A percentile compares a stretch with the other conserved stretches of the same genome.
These are phyloP conservation scores for Cyrtodaria siliqua DNA, from an alignment of 2,888 invertebrate genomes.

Conservation along the genomic window DNA sequence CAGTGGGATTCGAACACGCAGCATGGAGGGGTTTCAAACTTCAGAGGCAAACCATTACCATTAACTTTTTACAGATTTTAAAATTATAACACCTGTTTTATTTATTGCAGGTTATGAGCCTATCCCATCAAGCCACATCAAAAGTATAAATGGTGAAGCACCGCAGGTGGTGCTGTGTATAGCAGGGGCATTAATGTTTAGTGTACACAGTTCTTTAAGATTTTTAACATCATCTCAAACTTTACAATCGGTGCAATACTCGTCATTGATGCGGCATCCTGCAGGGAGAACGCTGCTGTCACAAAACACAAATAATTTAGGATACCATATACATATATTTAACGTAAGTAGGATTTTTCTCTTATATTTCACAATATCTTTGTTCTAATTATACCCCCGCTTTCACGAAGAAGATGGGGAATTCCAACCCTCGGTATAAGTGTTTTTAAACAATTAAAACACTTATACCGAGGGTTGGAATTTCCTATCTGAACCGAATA, in stretches of 20 bases:
- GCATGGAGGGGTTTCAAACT: too few relatives aligned
- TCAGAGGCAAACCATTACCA: too few relatives aligned
- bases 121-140: slow-evolving; percentile 20
- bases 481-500: too few relatives aligned
- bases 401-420: too few relatives aligned
- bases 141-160: slow-evolving; percentile 14
- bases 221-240: background rate
- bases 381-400: too few relatives aligned
- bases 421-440: too few relatives aligned
- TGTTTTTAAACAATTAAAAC: too few relatives aligned
- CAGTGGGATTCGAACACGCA: too few relatives aligned
- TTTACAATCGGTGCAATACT: slow-evolving; percentile 4
- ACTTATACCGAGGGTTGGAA: too few relatives aligned
- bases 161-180: slow-evolving; percentile 69
- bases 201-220: slow-evolving; percentile 42
- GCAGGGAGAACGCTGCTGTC: slow-evolving; percentile 67
- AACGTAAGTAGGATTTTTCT: slow-evolving; percentile 70
- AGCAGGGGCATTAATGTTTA: slow-evolving; percentile 62
- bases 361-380: too few relatives aligned
- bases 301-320: slow-evolving; percentile 28
- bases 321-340: slow-evolving; percentile 67
- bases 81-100: too few relatives aligned
- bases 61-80: too few relatives aligned
- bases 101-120: slow-evolving; percentile 51
- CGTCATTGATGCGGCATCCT: slow-evolving; percentile 46